Evolutionary conservation across 1,140 invertebrate genomes (phyloP), one percentile per base, ranked within the genome.

Genomic region (Sminthurides bifidus): DNA sequence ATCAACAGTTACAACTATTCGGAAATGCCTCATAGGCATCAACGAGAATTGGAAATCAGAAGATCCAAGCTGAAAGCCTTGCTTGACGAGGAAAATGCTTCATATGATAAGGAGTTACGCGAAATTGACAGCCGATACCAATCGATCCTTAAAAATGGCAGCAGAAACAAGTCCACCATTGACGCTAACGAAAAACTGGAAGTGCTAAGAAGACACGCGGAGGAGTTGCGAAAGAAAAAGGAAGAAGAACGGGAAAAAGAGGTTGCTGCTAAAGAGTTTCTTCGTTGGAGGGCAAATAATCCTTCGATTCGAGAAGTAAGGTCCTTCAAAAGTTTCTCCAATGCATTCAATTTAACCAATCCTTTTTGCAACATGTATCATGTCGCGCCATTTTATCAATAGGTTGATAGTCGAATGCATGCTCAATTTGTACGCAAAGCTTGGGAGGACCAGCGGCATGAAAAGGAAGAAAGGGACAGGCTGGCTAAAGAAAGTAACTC

Each of bases 251-350:
- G 46, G 21, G 6, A 35, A 19, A 49, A 49, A 19, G 46, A 49
- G 35, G 46, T 49, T 5, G 46, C 46, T 31, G 6, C 35, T 3
- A 49, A 49, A 19, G 46, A 49, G 31, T 49, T 49, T 21, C 35
- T 49, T 17, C 4, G 46, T 5, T 49, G 46, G 46, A 49, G 35
- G 21, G 46, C 46, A 33, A 49, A 49, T 33, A 49, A 49, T 26
- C 46, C 46, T 4, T 6, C 17, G 5, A 49, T 49, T 49, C 46
- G 46, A 31, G 46, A 49, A 33, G 46, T 49, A 49, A 49, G 27
- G 31, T n/a, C 17, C 33, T 37, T 12, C 17, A 12, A 17, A 37
- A 12, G 12, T 12, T 37, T 37, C 10, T 37, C 33, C 33, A 12
- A 17, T 12, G 17, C 10, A 37, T 35, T 35, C n/a, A 35, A 10